phyloP scores from a whole-genome alignment of 92 coral and sea anemone genomes.

The Zoanthus sansibaricus region DNA sequence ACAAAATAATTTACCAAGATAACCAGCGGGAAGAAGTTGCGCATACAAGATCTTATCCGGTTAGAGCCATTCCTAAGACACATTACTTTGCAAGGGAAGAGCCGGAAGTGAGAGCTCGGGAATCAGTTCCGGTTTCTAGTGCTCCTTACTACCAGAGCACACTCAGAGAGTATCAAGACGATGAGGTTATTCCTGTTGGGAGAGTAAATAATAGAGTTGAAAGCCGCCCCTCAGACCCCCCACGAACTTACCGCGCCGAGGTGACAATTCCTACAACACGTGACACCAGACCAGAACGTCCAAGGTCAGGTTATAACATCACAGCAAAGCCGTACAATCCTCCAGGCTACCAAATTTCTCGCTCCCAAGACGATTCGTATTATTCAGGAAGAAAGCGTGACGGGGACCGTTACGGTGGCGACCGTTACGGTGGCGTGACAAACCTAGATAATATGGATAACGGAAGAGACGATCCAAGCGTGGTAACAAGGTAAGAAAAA shows the following conservation, averaged over 20 bases:
- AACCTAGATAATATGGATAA: constrained; percentile 68
- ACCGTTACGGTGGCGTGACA: constrained; percentile 47
- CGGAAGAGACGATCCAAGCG: constrained; percentile 65
- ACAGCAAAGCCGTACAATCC: constrained; percentile 79
- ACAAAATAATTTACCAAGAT: constrained; percentile 68
- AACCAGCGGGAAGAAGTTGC: constrained; percentile 72
- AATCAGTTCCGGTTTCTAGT: constrained; percentile 20
- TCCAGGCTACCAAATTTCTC: constrained; percentile 65
- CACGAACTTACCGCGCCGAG: constrained; percentile 74
- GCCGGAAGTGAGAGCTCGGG: constrained; percentile 30
- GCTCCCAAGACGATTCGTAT: constrained; percentile 44
- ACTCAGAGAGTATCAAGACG: constrained; percentile 60
- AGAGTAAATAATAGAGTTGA: constrained; percentile 51
- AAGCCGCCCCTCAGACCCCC: constrained; percentile 62
- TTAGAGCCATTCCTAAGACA: constrained; percentile 56
- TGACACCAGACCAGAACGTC: constrained; percentile 77
- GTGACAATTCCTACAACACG: constrained; percentile 75
- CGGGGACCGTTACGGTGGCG: constrained; percentile 37
- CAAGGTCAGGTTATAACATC: constrained; percentile 66
- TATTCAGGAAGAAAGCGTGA: constrained; percentile 17
- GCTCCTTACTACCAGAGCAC: not conserved
- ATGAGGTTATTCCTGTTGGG: constrained; percentile 43
- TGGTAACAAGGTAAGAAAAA: constrained; percentile 74
- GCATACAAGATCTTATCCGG: constrained; percentile 70
- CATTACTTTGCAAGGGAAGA: constrained; percentile 23